Base-by-base conservation (phyloP, 2,888 invertebrate species). In the Tachina lurida region DNA sequence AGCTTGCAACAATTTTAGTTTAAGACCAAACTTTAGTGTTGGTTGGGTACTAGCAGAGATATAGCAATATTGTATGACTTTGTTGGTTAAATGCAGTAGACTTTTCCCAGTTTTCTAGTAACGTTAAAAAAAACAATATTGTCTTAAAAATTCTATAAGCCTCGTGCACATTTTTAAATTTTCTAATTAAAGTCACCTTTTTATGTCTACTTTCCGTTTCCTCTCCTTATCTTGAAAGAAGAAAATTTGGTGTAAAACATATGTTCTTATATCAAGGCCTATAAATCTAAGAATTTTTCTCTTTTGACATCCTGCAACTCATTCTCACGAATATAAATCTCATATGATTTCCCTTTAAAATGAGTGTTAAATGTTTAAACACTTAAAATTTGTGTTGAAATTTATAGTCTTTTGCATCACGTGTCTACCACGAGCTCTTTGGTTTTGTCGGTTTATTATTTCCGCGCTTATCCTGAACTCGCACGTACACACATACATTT, bases 381-480 rank as follows among this genome's bases (percentile, higher is more conserved):
- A 91, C 88, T 91, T 89, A 89, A 91, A 90, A 88, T 87, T 88
- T 88, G 87, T 85, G 58, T 76, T 87, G 89, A 91, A 92, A 93
- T 93, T 93, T 93, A 93, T 92, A 90, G 90, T 87, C 90, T 84
- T 88, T 83, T 89, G 90, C 91, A 91, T 93, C 93, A 93, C 93
- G 93, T 93, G 93, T 91, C 93, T 91, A 91, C 92, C 92, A 92
- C 92, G 91, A 92, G 92, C 89, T 90, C 88, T 90, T 56, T 45
- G 19, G 15, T 73, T 68, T 77, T 71, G 70, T 65, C 54, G 87
- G 80, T 87, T 84, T 89, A 89, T 90, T 89, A 88, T 88, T 89
- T 89, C 89, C 90, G 89, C 82, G 75, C 85, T 68, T 85, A 79
- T 86, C 81, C 83, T 58, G 62, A 73, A 41, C 54, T 41, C 43